These are phyloP conservation scores for Gerris lacustris DNA, from an alignment of 2,888 invertebrate species.

Conservation along the genomic window DNA sequence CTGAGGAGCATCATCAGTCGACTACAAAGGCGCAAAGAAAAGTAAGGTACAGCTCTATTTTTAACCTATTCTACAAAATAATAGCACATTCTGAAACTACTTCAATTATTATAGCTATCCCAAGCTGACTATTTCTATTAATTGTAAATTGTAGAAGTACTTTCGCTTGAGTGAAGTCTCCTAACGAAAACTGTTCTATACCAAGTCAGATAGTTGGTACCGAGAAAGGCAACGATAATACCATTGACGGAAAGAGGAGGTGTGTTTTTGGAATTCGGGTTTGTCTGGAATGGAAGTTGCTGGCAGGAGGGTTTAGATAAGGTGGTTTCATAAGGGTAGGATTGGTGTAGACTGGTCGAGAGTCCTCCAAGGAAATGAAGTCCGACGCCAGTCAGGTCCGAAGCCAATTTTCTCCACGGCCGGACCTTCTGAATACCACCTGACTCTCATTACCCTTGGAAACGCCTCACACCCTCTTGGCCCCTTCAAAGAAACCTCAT, in stretches of 20 bases:
- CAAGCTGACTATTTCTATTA: no score
- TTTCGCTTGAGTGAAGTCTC: no score
- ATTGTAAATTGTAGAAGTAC: no score
- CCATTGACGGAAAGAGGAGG: not conserved
- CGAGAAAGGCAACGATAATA: not conserved
- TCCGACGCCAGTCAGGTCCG: not conserved
- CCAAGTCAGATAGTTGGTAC: no score
- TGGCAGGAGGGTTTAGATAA: not conserved
- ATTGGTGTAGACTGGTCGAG: not conserved
- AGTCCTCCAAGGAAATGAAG: conserved; percentile 5
- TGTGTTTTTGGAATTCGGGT: conserved; percentile 5
- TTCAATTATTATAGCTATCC: no score
- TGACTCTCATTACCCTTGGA: conserved; percentile 1
- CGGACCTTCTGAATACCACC: not conserved
- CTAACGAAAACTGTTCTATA: no score
- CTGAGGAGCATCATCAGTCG: no score
- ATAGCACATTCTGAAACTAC: no score
- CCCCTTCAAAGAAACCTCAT: conserved; percentile 2
- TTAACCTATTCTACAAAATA: no score
- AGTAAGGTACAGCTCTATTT: no score
- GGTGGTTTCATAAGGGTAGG: conserved; percentile 2
- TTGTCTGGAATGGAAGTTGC: conserved; percentile 2
- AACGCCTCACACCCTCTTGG: not conserved
- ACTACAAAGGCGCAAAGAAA: no score
- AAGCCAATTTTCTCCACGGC: conserved; percentile 2